Evolutionary conservation across 2,888 invertebrate genomes (phyloP), one percentile per base, ranked within the genome.

Genomic region (Mystacides longicornis): DNA sequence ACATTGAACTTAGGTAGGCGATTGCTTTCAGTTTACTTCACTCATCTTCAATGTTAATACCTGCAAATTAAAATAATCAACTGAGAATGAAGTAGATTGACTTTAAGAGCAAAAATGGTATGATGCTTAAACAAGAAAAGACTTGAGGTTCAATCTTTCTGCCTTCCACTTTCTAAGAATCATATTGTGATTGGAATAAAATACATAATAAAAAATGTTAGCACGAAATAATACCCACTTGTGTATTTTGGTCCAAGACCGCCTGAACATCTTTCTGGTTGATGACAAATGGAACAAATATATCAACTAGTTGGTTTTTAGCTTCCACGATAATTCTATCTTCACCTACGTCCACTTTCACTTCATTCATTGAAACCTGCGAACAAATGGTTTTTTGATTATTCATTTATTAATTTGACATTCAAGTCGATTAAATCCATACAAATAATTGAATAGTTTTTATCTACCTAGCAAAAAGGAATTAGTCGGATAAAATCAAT

Each of bases 281-380:
- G 9, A 90, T 77, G 55, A 73, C 75, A 65, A 81, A 81, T 0
- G 86, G 85, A 21, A 89, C 67, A 65, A 83, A 89, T 65, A 86
- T 79, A 67, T 90, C 89, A 49, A 87, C 77, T 7, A 79, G 66
- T 62, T 83, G 81, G 60, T 77, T 80, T 57, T 76, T 76, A 1
- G 81, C 81, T 64, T 86, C 84, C 42, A 90, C 67, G 11, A 88
- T 71, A 55, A 90, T 75, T 56, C 89, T 79, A 69, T 89, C 89
- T 67, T 86, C 85, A n/a, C 87, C 86, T 22, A 89, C 71, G 68
- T 87, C 83, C 54, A 89, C 66, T 46, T 74, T 75, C 37, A 88
- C 66, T 66, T 87, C 85, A 63, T 79, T 79, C 0, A 80, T 67
- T 52, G 42, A 50, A 47, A 57, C 11, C 56, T 62, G 52, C 16